A percentile compares a stretch with the other conserved stretches of the same genome.
Conservation (phyloP, 2,888 invertebrate species). For the Microchrysa polita region DNA sequence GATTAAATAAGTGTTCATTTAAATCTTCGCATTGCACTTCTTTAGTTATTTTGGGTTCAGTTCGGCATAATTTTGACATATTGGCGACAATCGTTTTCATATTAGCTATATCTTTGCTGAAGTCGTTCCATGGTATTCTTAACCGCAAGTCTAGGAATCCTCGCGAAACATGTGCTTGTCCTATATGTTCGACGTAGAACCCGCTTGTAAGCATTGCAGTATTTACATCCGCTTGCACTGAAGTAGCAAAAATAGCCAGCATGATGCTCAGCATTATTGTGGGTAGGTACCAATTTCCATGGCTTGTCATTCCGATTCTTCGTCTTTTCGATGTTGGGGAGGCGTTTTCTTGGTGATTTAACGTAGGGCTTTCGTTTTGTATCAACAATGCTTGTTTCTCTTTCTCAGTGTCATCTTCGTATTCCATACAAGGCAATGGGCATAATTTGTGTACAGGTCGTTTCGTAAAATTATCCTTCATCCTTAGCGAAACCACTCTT, state of each 20-base stretch:
- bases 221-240: background rate
- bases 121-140: background rate
- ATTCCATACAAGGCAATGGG: background rate
- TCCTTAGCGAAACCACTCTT: background rate
- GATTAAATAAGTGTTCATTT: background rate
- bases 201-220: background rate
- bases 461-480: background rate
- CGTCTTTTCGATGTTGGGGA: background rate
- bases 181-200: background rate
- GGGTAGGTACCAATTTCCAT: background rate
- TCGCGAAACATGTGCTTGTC: background rate
- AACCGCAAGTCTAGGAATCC: background rate
- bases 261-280: background rate
- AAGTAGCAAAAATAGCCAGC: no score
- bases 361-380: background rate
- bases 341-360: no score
- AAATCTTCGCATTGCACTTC: background rate
- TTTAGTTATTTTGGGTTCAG: no score
- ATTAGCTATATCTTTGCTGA: background rate
- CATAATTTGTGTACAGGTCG: background rate
- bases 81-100: background rate
- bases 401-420: background rate
- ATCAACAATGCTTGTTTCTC: background rate
- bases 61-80: no score
- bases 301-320: background rate